These are phyloP conservation scores for Metopolophium dirhodum DNA, from an alignment of 1,140 invertebrate species.

Conservation along the genomic window DNA sequence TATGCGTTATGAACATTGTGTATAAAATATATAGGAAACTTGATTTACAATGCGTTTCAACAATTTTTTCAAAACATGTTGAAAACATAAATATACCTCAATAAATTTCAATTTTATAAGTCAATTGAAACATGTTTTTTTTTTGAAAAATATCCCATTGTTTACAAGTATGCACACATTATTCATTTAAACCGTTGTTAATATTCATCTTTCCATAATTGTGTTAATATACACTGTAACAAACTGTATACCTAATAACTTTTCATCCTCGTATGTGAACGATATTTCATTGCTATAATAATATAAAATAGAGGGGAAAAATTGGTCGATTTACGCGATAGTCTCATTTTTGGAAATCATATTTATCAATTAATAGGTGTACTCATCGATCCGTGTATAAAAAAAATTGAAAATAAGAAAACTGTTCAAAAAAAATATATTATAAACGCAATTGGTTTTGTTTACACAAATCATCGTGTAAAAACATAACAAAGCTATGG, in stretches of 20 bases:
- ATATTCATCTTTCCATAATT: neutral
- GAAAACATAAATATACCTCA: neutral
- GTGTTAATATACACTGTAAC: neutral
- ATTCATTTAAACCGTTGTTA: neutral
- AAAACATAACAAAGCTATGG: neutral
- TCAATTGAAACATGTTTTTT: neutral
- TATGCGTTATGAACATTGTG: neutral
- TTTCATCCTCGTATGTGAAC: neutral
- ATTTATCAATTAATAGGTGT: neutral
- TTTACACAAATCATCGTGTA: neutral
- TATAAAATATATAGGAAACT: neutral
- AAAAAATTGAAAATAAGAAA: neutral
- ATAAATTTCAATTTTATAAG: constrained; percentile 5
- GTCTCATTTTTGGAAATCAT: neutral
- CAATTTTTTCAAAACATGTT: neutral
- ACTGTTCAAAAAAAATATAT: neutral
- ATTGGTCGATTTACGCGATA: neutral
- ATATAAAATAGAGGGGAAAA: neutral
- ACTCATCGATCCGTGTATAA: neutral
- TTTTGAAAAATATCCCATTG: neutral
- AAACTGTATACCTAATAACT: neutral
- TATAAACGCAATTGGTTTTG: neutral
- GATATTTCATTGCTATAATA: neutral
- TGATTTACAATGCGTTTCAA: constrained; percentile 2
- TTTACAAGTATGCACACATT: neutral